Conservation (phyloP, 2,113 vertebrate species). For the Myrmecophaga tridactyla region DNA sequence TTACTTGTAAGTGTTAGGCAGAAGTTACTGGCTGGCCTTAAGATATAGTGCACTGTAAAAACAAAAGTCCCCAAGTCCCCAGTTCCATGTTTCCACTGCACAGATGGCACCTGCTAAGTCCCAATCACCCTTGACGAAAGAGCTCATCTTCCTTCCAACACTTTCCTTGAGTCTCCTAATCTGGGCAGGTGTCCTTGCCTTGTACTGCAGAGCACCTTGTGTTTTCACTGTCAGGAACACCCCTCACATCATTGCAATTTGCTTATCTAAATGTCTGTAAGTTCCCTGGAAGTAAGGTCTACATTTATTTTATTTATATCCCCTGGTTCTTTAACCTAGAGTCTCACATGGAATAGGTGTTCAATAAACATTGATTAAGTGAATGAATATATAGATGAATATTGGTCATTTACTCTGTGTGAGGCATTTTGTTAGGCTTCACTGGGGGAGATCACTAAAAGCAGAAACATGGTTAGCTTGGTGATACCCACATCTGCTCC, state of each 20-base stretch:
- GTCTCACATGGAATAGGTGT: neutral
- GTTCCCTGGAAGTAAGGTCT: neutral
- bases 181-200: neutral
- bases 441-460: neutral
- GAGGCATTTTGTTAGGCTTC: neutral
- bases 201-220: rapidly evolving
- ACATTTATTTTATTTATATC: neutral
- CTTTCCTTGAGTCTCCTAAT: neutral
- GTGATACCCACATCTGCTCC: neutral
- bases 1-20: neutral
- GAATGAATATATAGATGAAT: neutral
- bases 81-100: neutral
- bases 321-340: neutral
- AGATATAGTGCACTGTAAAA: neutral
- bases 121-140: neutral
- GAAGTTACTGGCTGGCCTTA: neutral
- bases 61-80: no score
- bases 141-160: neutral
- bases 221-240: neutral
- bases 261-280: neutral
- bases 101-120: neutral
- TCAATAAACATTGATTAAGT: neutral
- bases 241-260: neutral
- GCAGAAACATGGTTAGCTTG: neutral
- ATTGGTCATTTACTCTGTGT: neutral